Base-by-base conservation (phyloP, 2,113 vertebrate species). In the Trinectes maculatus region DNA sequence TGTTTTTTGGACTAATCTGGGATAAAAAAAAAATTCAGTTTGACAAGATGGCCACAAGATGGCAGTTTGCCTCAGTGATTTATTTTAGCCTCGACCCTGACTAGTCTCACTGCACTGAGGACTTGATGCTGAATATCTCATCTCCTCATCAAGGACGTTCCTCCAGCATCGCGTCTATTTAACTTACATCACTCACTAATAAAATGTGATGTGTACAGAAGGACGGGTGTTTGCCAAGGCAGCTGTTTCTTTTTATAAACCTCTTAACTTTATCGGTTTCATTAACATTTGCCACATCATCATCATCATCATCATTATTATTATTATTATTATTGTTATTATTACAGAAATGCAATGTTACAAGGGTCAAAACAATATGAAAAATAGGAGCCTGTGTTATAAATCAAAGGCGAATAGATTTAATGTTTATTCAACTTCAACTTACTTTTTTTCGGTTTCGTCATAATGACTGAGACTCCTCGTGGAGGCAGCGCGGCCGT, bases 31-130 rank as follows among this genome's bases (percentile, higher is more conserved):
- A 18, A 7, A 13, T 44, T 40, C 53, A 63, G 33, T 73, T 69
- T 15, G 0, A 39, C 9, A 13, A 2, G n/a, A 4, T 42, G 12
- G 9, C 74, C 91, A 82, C 84, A 56, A 82, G 90, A 74, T 87
- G 88, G 57, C 85, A 44, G 57, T 73, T 57, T 74, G 24, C 18
- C 25, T 21, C 21, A 53, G 15, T 25, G 10, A 42, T 70, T 36
- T 24, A 22, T 57, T 21, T 52, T 1, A 28, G 28, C 9, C 12
- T 33, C 10, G 0, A 46, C 25, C 36, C 25, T 7, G 2, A 37
- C 8, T 47, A 28, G 13, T 26, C 5, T 5, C 19, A 39, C 13
- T 16, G 37, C 9, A 6, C 4, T 11, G 33, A 66, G n/a, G 49
- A 52, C n/a, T 43, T 21, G 3, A 46, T 36, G 18, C 18, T 54